Conservation (phyloP, 1,140 invertebrate species). For the Nymphalis io region DNA sequence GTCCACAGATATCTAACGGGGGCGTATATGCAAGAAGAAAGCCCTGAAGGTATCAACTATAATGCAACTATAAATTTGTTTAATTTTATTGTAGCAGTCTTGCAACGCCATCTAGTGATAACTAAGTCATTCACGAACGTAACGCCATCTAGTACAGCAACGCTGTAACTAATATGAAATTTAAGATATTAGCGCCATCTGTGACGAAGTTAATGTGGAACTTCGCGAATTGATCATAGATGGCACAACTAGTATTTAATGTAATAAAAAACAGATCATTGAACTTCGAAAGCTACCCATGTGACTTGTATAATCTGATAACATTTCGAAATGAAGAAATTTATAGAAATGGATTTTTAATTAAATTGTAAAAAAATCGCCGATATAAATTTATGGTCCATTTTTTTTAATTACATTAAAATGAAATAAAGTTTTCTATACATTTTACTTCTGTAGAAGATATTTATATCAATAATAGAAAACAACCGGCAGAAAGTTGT, state of each 20-base stretch:
- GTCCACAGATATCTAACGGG: constrained; percentile 99
- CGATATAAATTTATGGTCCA: no score
- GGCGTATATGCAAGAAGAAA: constrained; percentile 98
- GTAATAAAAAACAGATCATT: not conserved
- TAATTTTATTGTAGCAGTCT: not conserved
- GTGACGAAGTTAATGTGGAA: not conserved
- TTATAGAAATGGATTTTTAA: not conserved
- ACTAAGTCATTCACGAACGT: not conserved
- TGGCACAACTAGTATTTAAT: constrained; percentile 8
- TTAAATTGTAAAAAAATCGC: no score
- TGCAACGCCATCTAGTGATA: constrained; percentile 37
- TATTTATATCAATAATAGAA: no score
- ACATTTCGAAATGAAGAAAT: not conserved
- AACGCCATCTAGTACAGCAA: constrained; percentile 3
- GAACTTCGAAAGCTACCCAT: not conserved
- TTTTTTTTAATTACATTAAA: no score
- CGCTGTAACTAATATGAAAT: not conserved
- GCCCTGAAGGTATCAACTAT: constrained; percentile 89
- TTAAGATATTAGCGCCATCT: not conserved
- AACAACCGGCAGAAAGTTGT: no score
- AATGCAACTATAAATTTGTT: not conserved
- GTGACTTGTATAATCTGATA: not conserved
- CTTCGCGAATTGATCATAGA: constrained; percentile 13
- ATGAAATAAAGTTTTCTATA: no score
- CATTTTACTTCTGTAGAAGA: no score